Evolutionary conservation across 2,888 invertebrate species (phyloP).

Genomic region (Siphonodentalium dalli): DNA sequence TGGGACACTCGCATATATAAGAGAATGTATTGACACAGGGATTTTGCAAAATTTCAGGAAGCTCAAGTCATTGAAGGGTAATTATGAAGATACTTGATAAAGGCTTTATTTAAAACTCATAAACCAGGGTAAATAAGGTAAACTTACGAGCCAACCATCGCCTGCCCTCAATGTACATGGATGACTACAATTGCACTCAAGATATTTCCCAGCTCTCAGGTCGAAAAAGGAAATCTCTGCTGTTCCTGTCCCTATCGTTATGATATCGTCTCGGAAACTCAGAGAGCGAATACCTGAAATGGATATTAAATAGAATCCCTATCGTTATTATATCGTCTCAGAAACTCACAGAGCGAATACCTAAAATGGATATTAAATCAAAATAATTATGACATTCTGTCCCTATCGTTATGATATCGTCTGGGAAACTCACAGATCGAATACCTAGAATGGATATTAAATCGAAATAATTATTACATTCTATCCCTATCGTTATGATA

Average conservation of each 20-base stretch:
- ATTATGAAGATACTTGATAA: not conserved
- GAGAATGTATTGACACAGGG: no score
- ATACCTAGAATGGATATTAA: no score
- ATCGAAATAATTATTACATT: no score
- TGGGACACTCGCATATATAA: no score
- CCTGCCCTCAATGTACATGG: conserved; percentile 50
- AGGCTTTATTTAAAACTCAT: not conserved
- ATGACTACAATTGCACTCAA: conserved; percentile 73
- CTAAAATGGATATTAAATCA: conserved; percentile 42
- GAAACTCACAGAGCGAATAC: conserved; percentile 87
- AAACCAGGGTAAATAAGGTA: not conserved
- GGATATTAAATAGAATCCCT: not conserved
- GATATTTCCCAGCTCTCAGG: conserved; percentile 85
- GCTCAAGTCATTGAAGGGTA: not conserved
- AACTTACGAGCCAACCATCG: conserved; percentile 60
- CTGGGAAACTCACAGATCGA: no score
- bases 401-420: no score
- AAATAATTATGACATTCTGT: no score
- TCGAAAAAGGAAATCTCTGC: conserved; percentile 95
- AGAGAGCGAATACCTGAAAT: conserved; percentile 78
- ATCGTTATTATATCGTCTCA: no score
- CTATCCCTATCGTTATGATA: conserved; percentile 91
- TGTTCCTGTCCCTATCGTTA: conserved; percentile 92
- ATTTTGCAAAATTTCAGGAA: no score
- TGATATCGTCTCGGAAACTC: conserved; percentile 85